phyloP scores from a whole-genome alignment of 92 coral and sea anemone genomes.

The Paragorgia papillata region DNA sequence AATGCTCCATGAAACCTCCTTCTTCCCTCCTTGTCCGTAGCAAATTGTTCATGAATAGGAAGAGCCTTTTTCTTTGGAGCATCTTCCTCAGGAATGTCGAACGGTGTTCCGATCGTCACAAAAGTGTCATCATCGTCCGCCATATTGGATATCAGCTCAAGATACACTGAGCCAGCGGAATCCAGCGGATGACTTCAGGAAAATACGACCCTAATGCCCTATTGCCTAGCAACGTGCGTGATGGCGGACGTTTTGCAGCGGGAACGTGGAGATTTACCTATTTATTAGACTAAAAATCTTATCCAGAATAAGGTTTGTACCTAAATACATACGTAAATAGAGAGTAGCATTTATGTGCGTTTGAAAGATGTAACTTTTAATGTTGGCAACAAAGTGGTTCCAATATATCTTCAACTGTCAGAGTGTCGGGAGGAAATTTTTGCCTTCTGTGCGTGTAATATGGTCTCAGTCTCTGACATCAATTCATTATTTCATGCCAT shows the following conservation, averaged over 20 bases:
- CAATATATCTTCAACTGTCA: too few relatives aligned
- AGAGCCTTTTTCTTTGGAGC: slow-evolving; percentile 95
- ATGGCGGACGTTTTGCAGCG: slow-evolving; percentile 23
- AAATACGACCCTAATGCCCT: neutral
- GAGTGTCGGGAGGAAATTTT: too few relatives aligned
- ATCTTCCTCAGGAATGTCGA: slow-evolving; percentile 83
- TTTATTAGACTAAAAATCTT: neutral
- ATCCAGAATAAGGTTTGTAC: neutral
- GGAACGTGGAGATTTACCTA: neutral
- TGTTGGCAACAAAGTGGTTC: too few relatives aligned
- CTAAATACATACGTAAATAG: too few relatives aligned
- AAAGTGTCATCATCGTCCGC: slow-evolving; percentile 64
- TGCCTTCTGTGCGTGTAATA: too few relatives aligned
- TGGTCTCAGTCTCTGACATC: too few relatives aligned
- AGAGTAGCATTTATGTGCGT: too few relatives aligned
- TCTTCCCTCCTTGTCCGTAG: slow-evolving; percentile 88
- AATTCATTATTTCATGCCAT: too few relatives aligned
- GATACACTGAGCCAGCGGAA: neutral
- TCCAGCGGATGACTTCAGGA: too few relatives aligned
- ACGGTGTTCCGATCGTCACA: slow-evolving; percentile 83
- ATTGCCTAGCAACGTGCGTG: slow-evolving; percentile 11
- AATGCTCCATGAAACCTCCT: slow-evolving; percentile 99
- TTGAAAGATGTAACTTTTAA: too few relatives aligned
- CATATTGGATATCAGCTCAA: slow-evolving; percentile 25
- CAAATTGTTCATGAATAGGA: slow-evolving; percentile 94